These are phyloP conservation scores for Micromys minutus DNA, from an alignment of 2,113 vertebrate species.

Conservation along the genomic window DNA sequence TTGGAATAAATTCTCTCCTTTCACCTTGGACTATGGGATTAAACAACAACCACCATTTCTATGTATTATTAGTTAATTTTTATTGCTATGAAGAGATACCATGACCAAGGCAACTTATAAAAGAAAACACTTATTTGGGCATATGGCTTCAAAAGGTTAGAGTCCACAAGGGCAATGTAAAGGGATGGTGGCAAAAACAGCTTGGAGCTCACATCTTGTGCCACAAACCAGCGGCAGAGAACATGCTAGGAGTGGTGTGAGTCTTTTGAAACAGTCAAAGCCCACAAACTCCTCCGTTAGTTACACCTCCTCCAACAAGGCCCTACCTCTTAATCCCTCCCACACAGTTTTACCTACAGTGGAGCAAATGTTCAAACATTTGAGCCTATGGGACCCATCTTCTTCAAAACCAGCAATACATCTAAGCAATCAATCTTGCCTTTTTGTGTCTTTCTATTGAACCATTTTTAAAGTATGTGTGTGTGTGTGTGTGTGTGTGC, in stretches of 20 bases:
- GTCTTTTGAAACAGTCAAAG: not conserved
- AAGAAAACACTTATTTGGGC: not conserved
- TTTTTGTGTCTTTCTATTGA: not conserved
- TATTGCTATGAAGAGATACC: not conserved
- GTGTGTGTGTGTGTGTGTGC: not conserved
- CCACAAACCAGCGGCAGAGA: not conserved
- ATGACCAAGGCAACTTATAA: not conserved
- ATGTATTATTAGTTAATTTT: not conserved
- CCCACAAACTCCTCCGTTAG: not conserved
- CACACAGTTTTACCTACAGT: not conserved
- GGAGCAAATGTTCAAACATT: not conserved
- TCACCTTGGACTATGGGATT: not conserved
- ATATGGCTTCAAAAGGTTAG: not conserved
- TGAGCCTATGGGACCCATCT: not conserved
- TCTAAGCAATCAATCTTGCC: not conserved
- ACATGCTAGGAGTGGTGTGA: not conserved
- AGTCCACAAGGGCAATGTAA: not conserved
- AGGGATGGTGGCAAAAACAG: not conserved
- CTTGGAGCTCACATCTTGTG: not conserved
- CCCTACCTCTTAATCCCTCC: not conserved
- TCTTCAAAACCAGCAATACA: not conserved
- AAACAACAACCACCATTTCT: not conserved
- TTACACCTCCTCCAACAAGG: not conserved
- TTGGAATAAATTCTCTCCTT: not conserved
- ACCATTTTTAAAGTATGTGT: not conserved